Evolutionary conservation across 2,797 vertebrate species (phyloP).

Genomic region (Onychomys leucogaster): DNA sequence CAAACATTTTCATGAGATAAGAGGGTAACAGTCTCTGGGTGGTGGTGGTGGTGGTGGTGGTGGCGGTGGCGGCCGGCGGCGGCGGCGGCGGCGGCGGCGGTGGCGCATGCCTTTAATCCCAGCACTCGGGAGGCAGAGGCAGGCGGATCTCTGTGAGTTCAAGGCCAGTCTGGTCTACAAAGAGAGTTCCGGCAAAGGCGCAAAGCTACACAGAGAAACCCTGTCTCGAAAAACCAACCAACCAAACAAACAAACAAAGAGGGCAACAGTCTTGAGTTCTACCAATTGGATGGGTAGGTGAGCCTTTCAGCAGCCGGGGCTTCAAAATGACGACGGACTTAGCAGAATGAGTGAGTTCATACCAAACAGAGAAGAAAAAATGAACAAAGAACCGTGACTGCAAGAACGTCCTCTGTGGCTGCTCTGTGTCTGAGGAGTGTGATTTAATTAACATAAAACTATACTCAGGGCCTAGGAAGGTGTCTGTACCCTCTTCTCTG

Average conservation of each 20-base stretch:
- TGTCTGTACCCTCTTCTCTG: not conserved
- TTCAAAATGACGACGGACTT: accelerated
- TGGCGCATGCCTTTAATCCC: too few species aligned
- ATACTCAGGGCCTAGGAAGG: not conserved
- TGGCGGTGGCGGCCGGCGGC: too few species aligned
- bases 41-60: too few species aligned
- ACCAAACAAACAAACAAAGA: too few species aligned
- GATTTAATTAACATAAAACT: not conserved
- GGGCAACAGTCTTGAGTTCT: not conserved
- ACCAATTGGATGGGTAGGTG: accelerated
- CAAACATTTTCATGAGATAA: not conserved
- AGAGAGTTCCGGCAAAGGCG: too few species aligned
- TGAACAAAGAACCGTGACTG: not conserved
- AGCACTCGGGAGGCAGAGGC: too few species aligned
- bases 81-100: too few species aligned
- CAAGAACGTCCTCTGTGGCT: not conserved
- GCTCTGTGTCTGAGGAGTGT: not conserved
- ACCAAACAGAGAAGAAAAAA: not conserved
- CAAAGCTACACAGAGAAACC: too few species aligned
- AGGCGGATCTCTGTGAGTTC: too few species aligned
- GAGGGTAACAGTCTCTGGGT: not conserved
- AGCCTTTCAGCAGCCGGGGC: not conserved
- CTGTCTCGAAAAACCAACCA: too few species aligned
- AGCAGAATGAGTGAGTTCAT: not conserved
- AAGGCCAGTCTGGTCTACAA: too few species aligned